Conservation (phyloP, 2,888 invertebrate genomes). For the Diplazon laetatorius region DNA sequence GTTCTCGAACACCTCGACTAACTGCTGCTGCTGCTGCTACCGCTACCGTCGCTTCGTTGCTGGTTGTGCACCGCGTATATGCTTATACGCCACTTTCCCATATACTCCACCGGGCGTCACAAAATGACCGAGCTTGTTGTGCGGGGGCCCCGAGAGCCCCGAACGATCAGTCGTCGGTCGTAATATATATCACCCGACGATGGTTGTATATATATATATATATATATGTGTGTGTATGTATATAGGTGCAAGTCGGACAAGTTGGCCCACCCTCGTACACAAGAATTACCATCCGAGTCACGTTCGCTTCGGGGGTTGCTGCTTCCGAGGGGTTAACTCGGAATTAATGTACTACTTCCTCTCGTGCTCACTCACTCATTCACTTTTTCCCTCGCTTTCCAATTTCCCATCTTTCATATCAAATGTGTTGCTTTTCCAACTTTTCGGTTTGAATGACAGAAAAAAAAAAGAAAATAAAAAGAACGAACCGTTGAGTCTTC, state of each 20-base stretch:
- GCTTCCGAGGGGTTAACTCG: slow-evolving; percentile 77
- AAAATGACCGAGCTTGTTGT: slow-evolving; percentile 48
- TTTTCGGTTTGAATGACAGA: too few relatives aligned
- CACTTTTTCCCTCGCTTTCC: slow-evolving; percentile 24
- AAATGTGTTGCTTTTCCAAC: background rate
- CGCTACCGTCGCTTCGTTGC: too few relatives aligned
- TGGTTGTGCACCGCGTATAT: too few relatives aligned
- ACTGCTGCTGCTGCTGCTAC: slow-evolving; percentile 45
- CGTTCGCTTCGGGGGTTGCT: slow-evolving; percentile 19
- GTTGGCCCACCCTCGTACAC: slow-evolving; percentile 19
- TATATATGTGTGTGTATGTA: too few relatives aligned
- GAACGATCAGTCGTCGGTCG: slow-evolving; percentile 16
- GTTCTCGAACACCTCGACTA: slow-evolving; percentile 71
- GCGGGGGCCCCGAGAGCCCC: slow-evolving; percentile 13
- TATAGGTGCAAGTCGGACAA: slow-evolving; percentile 22
- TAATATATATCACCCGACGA: slow-evolving; percentile 4
- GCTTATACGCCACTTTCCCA: background rate
- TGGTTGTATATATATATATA: too few relatives aligned
- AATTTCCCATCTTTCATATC: background rate
- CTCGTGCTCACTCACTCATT: slow-evolving; percentile 46
- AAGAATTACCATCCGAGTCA: slow-evolving; percentile 24
- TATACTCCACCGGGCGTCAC: slow-evolving; percentile 25
- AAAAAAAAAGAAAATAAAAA: too few relatives aligned
- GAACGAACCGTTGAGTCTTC: too few relatives aligned
- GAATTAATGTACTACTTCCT: slow-evolving; percentile 81